Base-by-base conservation (phyloP, 2,797 vertebrate genomes). In the Mastacembelus armatus region DNA sequence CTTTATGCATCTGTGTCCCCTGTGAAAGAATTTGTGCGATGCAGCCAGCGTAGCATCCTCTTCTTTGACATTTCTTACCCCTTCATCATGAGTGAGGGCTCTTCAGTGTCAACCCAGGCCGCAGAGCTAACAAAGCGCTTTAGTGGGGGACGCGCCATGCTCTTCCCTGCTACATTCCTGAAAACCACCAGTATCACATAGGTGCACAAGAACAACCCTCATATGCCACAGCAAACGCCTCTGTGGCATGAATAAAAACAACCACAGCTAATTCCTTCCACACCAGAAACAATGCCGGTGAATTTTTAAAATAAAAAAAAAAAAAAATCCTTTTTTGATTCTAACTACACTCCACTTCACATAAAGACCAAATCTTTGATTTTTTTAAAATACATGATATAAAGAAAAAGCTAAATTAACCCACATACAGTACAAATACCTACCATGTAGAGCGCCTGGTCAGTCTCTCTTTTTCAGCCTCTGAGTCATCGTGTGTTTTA, bases 101-200 rank as follows among this genome's bases (percentile, higher is more conserved):
- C 94, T 39, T 95, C 95, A 0, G 92, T 91, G 43, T 97, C 95
- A 10, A 94, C 88, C 95, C 96, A 98, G 83, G 95, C 91, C 18
- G 94, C 95, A 0, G 95, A 95, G 89, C 95, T 98, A 83, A 97
- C 90, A 88, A 96, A 96, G 11, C 96, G 94, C 44, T 97, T 96
- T 50, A 99, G 90, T 0, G 95, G 95, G 12, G 96, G 96, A 5
- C 96, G 95, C 10, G 75, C 91, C 33, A 91, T 85, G 2, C 78
- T 93, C 90, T 96, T 97, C 35, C 95, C 95, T 50, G 94, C 73
- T 76, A 94, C 70, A 62, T 81, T 94, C 94, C 95, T 95, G 93
- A 58, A 91, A 93, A 88, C 82, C 89, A 83, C 40, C 50, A 19
- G 79, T 45, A 78, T 81, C 78, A 90, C 71, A 89, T 38, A 71